Evolutionary conservation across 2,888 invertebrate genomes (phyloP).

Genomic region (Drosophila antonietae): DNA sequence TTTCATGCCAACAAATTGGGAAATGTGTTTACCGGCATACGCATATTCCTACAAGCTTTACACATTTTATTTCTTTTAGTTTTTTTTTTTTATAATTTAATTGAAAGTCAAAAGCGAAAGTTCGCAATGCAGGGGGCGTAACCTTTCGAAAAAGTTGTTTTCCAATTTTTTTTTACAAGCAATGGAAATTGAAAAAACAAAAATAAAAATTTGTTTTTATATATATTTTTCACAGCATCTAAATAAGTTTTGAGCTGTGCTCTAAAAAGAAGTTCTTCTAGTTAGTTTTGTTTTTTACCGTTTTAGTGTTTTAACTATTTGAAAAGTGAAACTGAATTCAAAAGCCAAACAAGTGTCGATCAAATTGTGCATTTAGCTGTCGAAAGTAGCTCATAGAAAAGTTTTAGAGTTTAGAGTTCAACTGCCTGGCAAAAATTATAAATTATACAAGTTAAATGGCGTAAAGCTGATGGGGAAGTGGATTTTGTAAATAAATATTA

Average conservation of each 20-base stretch:
- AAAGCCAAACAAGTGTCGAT: constrained; percentile 24
- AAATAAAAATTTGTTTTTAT: background rate
- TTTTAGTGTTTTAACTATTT: constrained; percentile 17
- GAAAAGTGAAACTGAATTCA: constrained; percentile 20
- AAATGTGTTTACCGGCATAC: constrained; percentile 54
- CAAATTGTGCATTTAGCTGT: constrained; percentile 57
- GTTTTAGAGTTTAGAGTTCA: constrained; percentile 8
- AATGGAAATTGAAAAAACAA: constrained; percentile 33
- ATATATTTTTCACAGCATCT: constrained; percentile 9
- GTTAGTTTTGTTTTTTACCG: constrained; percentile 6
- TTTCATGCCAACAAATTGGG: constrained; percentile 71
- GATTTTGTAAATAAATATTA: no score
- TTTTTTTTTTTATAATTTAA: constrained; percentile 7
- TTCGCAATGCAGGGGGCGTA: constrained; percentile 22
- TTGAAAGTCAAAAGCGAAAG: constrained; percentile 48
- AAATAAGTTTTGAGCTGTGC: constrained; percentile 12
- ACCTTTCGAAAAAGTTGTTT: constrained; percentile 27
- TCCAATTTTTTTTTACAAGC: constrained; percentile 4
- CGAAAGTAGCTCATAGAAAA: constrained; percentile 11
- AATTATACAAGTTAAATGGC: background rate
- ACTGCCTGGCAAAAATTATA: background rate
- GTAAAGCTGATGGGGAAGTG: no score
- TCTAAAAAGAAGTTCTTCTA: constrained; percentile 24
- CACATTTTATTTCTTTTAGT: background rate
- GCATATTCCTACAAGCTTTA: constrained; percentile 44